Evolutionary conservation across 2,888 invertebrate genomes (phyloP), one percentile per base, ranked within the genome.

Genomic region (Rhagophthalmus giganteus): DNA sequence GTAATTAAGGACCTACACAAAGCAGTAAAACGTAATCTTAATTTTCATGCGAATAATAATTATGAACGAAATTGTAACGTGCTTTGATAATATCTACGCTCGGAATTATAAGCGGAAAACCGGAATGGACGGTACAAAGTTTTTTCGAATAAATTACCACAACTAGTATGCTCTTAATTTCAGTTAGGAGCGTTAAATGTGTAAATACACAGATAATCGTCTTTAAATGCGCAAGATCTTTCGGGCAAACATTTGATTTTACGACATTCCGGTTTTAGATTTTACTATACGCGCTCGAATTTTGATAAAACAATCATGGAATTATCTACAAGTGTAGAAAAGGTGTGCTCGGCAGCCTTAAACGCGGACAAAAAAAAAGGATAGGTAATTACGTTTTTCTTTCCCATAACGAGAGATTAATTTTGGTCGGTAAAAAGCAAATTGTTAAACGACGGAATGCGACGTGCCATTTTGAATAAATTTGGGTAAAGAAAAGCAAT

Each of bases 41-140:
- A 47, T 47, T 47, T 39, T 47, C 39, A 26, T 47, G 47, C 47
- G 47, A 47, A 47, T 47, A n/a, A n/a, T n/a, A 39, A 39, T 39
- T 32, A 47, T 47, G 33, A 39, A 38, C 46, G 14, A 39, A 37
- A 39, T 47, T 47, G 47, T 38, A 47, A 27, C 32, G 32, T 8
- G n/a, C 26, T 39, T 20, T 8, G 47, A 47, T 47, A 47, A 39
- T 7, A 47, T 47, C 47, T 47, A 33, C 13, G 39, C 24, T 11
- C 35, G 13, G 38, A 46, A 34, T 39, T 47, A 47, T 32, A 47
- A 33, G 31, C 39, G 33, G 33, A 47, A 47, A 38, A 39, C 39
- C 24, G 10, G 38, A 39, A 39, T 38, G 39, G 32, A 25, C 25
- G 11, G 25, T 38, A 39, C 27, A 16, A 14, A 27, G 26, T 38